Evolutionary conservation across 2,888 invertebrate genomes (phyloP), one percentile per base, ranked within the genome.

Genomic region (Papilio elwesi): DNA sequence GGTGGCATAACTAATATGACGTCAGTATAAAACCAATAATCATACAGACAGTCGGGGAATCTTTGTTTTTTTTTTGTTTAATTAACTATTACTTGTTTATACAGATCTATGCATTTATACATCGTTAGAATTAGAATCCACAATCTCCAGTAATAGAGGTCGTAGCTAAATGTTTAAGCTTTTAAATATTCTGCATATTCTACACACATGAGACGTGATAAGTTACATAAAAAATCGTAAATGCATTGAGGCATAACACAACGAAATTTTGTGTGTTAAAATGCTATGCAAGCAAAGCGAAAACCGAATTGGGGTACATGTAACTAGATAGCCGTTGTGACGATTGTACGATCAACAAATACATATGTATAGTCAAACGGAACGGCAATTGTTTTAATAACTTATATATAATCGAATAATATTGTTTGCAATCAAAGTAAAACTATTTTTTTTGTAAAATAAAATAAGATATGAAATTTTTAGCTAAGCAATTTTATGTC

Each of bases 241-340:
- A 59, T 59, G n/a, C 59, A 59, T 3, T 59, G 38, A 59, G n/a
- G 59, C 43, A 59, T 43, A 57, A 57, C 36, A 57, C 36, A 59
- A 59, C 38, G 59, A 59, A 59, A 59, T 59, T 59, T 59, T 43
- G 59, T 59, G 59, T 26, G n/a, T 59, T 59, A 59, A 59, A 59
- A 59, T 59, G 59, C 59, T 59, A 59, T 59, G 7, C 59, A 59
- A 59, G 59, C 38, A 43, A 59, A 59, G 3, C 43, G 43, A 38
- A 12, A 59, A 4, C n/a, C n/a, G 38, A 59, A 59, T 59, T 59
- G 38, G 8, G 59, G 59, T n/a, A 59, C 59, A 59, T 59, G 59
- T 43, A 43, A 36, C 43, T 59, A 59, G 38, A 43, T 36, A 57
- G 13, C 26, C 59, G 38, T 59, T 36, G 13, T 26, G 55, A n/a